Conservation (phyloP, 2,797 vertebrate genomes). For the Anguilla marmorata region DNA sequence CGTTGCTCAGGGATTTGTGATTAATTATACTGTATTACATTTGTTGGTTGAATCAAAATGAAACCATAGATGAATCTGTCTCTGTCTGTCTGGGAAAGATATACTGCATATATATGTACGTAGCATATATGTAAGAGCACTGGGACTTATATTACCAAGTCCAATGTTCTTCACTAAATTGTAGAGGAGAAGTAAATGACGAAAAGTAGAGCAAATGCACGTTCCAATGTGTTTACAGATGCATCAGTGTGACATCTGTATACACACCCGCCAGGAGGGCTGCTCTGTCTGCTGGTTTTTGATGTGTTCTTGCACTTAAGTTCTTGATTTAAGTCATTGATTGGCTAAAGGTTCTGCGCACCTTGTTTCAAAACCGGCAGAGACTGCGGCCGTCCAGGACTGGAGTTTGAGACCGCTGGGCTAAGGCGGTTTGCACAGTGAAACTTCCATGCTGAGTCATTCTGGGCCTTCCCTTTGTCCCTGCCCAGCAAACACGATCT, state of each 20-base stretch:
- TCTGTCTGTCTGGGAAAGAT: background rate
- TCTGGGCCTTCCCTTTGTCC: background rate
- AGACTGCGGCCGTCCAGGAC: background rate
- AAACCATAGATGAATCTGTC: background rate
- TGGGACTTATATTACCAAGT: background rate
- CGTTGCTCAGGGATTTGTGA: background rate
- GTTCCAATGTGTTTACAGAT: background rate
- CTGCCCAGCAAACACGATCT: background rate
- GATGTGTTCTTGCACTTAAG: background rate
- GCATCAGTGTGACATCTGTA: background rate
- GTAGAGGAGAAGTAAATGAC: background rate
- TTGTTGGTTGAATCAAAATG: background rate
- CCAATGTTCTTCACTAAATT: background rate
- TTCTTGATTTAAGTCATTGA: background rate
- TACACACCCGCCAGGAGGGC: background rate
- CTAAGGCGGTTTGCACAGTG: background rate
- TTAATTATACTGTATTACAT: constrained; percentile 2
- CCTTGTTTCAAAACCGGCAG: background rate
- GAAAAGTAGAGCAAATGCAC: background rate
- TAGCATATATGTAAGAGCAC: background rate
- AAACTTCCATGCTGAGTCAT: background rate
- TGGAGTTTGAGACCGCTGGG: background rate
- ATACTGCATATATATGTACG: background rate
- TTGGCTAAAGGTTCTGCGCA: background rate
- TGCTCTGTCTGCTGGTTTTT: background rate